Percentiles rank a stretch among this genome's conserved stretches.
Conservation (phyloP, 1,140 invertebrate species). For the Mya arenaria region DNA sequence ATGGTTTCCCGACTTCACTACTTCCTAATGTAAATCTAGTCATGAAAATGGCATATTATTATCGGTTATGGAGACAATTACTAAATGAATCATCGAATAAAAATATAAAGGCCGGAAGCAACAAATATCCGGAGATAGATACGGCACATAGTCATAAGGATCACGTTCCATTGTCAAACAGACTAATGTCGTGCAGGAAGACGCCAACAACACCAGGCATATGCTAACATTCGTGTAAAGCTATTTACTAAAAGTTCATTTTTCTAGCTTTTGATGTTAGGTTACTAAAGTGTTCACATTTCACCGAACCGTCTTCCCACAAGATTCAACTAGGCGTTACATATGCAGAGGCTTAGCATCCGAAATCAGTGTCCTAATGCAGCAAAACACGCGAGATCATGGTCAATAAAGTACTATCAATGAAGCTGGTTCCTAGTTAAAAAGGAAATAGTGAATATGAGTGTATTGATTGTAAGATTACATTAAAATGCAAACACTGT, state of each 20-base stretch:
- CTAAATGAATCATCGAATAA: not conserved
- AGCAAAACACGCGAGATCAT: not conserved
- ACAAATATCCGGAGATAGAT: not conserved
- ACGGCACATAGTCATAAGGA: slow-evolving; percentile 13
- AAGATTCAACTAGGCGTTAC: slow-evolving; percentile 56
- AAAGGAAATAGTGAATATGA: no score
- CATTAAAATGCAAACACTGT: no score
- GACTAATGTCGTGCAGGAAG: not conserved
- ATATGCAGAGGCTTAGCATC: slow-evolving; percentile 47
- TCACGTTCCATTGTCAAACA: slow-evolving; percentile 31
- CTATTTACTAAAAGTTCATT: slow-evolving; percentile 35
- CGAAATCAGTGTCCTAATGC: slow-evolving; percentile 6
- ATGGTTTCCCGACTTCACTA: not conserved
- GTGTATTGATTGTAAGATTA: no score
- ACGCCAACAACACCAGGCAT: slow-evolving; percentile 12
- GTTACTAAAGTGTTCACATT: not conserved
- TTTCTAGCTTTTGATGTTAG: slow-evolving; percentile 3
- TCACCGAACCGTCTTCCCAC: slow-evolving; percentile 34
- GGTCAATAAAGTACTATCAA: slow-evolving; percentile 49
- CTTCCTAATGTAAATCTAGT: no score
- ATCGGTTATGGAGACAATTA: not conserved
- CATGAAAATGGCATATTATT: not conserved
- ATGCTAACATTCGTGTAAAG: slow-evolving; percentile 37
- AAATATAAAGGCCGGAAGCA: not conserved
- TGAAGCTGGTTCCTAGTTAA: no score